Evolutionary conservation across 2,888 invertebrate species (phyloP), one percentile per base, ranked within the genome.

Genomic region (Morinoia aosen): DNA sequence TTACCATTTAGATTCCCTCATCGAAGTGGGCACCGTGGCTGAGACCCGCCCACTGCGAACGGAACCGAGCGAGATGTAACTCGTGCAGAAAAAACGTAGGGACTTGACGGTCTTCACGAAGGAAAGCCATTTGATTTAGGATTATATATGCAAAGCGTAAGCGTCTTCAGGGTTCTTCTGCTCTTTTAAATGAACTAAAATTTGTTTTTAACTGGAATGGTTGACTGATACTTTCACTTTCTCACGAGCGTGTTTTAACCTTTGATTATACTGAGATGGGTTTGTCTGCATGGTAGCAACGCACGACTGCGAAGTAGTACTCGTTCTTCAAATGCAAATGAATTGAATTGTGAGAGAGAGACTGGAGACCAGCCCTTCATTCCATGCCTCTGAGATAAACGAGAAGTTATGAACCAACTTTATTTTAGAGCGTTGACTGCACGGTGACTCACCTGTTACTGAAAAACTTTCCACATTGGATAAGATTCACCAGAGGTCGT

Each of bases 1-100:
- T 93, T 93, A 93, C 58, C 93, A 93, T 93, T 57, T 93, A 93
- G 93, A 93, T 93, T 93, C 57, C 58, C 58, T 93, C n/a, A 5
- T 93, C 58, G 14, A 19, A 7, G 93, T 19, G n/a, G 56, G 58
- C 40, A 19, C 14, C 40, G n/a, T 4, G 90, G 12, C 39, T 3
- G 14, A 90, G 5, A 40, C 39, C 90, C 25, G 64, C 7, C 19
- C 25, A 16, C 64, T n/a, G 64, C 5, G 64, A 64, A 64, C 33
- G 25, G 33, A 33, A 76, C 16, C 8, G 76, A 33, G 76, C 16
- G 25, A 33, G 25, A 76, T 76, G 76, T 33, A 33, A 76, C 76
- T 10, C 8, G 33, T 25, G 25, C 25, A 76, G 61, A 76, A 25
- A 76, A 10, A 76, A 76, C 76, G 19, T 61, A 33, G 25, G 8